Base-by-base conservation (phyloP, 2,113 vertebrate species). In the Candoia aspera region DNA sequence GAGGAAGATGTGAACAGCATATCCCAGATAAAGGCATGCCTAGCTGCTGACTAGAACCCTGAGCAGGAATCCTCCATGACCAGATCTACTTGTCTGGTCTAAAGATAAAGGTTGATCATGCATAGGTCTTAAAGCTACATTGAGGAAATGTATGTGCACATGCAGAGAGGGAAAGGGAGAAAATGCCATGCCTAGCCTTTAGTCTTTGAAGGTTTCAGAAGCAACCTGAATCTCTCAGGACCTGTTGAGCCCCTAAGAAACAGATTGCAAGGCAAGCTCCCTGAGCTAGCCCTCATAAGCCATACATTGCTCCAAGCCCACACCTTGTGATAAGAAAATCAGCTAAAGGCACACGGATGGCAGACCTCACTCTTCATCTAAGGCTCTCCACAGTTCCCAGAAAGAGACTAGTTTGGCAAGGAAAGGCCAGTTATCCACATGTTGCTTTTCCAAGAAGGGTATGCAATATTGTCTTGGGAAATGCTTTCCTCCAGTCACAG, bases 231-330 rank as follows among this genome's bases (percentile, higher is more conserved):
- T 8, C 0, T 37, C 94, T 95, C 93, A 79, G 94, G 54, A 92
- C 59, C 86, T 64, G 5, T 84, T 6, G 94, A 64, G 0, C 23
- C 87, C 0, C 60, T 59, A 59, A 21, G 6, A 88, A 0, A 49
- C 37, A 64, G 96, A 92, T 96, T 93, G 94, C 0, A 0, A 91
- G n/a, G 17, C 93, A 1, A 0, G 91, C 90, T 90, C 88, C 68
- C 93, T 68, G 54, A 11, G 92, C 23, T 95, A 94, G 94, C 90
- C 84, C 57, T 94, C 46, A 19, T 94, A 92, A 96, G 58, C 95
- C 95, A 88, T 92, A 93, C 96, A 55, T 94, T 91, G 94, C 90
- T 90, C 49, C 92, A 1, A 0, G 19, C 0, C 37, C 58, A 13
- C 23, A 15, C 62, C 86, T 89, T 0, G 42, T 8, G 84, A 2